Percentiles rank a stretch among this genome's conserved stretches.
Evolutionary conservation across 2,113 vertebrate species (phyloP).

Genomic region (Trachemys scripta): DNA sequence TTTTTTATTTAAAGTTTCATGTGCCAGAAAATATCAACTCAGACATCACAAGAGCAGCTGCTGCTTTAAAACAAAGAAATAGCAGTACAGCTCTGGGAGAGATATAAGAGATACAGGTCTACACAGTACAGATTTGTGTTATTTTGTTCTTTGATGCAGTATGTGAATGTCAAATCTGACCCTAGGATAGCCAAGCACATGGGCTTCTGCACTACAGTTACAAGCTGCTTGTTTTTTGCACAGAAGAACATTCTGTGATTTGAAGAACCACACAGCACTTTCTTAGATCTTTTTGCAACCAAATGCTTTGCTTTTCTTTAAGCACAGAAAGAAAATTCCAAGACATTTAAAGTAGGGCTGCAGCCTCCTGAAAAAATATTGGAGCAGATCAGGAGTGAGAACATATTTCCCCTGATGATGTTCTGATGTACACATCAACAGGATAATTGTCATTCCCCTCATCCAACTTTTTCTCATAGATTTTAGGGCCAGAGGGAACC

Average conservation of each 20-base stretch:
- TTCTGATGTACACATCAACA: neutral
- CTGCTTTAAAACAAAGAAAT: neutral
- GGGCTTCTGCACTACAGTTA: neutral
- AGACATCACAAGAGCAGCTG: neutral
- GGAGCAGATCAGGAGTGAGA: neutral
- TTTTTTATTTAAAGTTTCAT: neutral
- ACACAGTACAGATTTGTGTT: neutral
- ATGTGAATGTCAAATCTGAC: neutral
- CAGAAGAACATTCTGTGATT: neutral
- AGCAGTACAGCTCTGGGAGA: neutral
- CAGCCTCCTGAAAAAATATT: neutral
- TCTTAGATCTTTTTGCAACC: neutral
- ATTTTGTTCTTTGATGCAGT: neutral
- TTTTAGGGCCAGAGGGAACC: neutral
- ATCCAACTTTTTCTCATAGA: neutral
- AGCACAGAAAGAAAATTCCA: neutral
- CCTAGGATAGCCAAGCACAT: neutral
- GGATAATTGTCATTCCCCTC: neutral
- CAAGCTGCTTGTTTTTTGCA: neutral
- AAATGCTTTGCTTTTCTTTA: neutral
- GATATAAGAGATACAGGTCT: accelerated
- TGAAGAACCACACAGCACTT: neutral
- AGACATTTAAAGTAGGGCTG: neutral
- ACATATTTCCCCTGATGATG: neutral
- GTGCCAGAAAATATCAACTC: neutral